Conservation (phyloP, 2,888 invertebrate genomes). For the Macaria liturata region DNA sequence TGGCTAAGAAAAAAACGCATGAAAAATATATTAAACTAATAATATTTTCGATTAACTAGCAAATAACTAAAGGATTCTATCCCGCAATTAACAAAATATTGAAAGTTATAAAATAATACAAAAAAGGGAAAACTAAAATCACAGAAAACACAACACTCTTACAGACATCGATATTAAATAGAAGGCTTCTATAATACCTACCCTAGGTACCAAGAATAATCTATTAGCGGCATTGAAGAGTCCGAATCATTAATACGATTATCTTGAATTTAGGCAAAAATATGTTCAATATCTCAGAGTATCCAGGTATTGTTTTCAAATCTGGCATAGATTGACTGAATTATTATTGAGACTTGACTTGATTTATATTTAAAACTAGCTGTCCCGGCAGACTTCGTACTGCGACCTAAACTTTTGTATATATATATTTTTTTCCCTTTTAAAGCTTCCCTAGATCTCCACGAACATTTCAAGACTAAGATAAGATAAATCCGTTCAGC, state of each 20-base stretch:
- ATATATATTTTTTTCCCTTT: too few relatives aligned
- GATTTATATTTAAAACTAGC: too few relatives aligned
- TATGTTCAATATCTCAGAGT: neutral
- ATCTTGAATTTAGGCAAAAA: neutral
- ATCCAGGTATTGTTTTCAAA: too few relatives aligned
- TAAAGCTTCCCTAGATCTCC: too few relatives aligned
- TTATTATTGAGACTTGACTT: too few relatives aligned
- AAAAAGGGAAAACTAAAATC: conserved; percentile 65
- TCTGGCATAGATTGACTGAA: too few relatives aligned
- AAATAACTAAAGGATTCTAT: conserved; percentile 69
- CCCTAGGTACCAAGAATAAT: conserved; percentile 52
- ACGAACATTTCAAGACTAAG: too few relatives aligned
- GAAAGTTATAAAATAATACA: conserved; percentile 57
- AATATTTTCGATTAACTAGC: conserved; percentile 49
- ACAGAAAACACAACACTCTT: conserved; percentile 71
- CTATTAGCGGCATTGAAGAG: conserved; percentile 71
- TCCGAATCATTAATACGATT: conserved; percentile 49
- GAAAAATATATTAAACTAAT: conserved; percentile 19
- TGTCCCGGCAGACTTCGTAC: too few relatives aligned
- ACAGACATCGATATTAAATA: conserved; percentile 47
- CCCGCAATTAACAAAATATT: conserved; percentile 57
- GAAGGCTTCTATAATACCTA: conserved; percentile 46
- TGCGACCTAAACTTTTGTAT: too few relatives aligned
- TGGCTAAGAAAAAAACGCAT: conserved; percentile 31
- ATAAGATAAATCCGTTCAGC: too few relatives aligned